Evolutionary conservation across 2,888 invertebrate genomes (phyloP), one percentile per base, ranked within the genome.

Genomic region (Ochropleura plecta): DNA sequence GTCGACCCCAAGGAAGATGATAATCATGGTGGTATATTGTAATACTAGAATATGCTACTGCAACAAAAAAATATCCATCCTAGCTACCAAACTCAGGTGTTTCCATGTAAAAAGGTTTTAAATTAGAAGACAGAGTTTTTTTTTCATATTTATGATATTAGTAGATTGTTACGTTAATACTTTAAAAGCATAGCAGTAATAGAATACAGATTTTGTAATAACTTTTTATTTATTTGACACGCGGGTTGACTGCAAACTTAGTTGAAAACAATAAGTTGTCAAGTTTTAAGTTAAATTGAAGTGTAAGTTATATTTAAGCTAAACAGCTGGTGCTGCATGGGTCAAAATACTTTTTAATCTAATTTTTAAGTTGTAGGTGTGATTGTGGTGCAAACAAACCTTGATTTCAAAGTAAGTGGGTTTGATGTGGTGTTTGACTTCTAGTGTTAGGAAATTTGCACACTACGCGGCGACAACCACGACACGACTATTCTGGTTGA

Each of bases 231-330:
- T 12, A 57, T 46, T 78, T 18, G 30, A 57, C 9, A 20, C 55
- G 12, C 9, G 65, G 30, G 12, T 73, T 42, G 42, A 79, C 57
- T 57, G 3, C n/a, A 1, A 79, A 60, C 12, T 55, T 57, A 65
- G 65, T 62, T 57, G 40, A 40, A 51, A 75, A 81, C 65, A 69
- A 60, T 75, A 79, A 44, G n/a, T 79, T 64, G 16, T 65, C 12
- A 64, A 59, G 53, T 80, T 73, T 70, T n/a, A 53, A 71, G 55
- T 55, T 55, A 46, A 69, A 69, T 69, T 69, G 53, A 40, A 69
- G 14, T 60, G 1, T 9, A 40, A 65, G 14, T 73, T 66, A 46
- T 44, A 14, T 14, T 48, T 71, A 20, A 8, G 2, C 5, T 5
- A 48, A 49, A 49, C 78, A 74, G 64, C 60, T 80, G 74, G 30